Conservation (phyloP, 2,888 invertebrate genomes). For the Notocelia uddmanniana region DNA sequence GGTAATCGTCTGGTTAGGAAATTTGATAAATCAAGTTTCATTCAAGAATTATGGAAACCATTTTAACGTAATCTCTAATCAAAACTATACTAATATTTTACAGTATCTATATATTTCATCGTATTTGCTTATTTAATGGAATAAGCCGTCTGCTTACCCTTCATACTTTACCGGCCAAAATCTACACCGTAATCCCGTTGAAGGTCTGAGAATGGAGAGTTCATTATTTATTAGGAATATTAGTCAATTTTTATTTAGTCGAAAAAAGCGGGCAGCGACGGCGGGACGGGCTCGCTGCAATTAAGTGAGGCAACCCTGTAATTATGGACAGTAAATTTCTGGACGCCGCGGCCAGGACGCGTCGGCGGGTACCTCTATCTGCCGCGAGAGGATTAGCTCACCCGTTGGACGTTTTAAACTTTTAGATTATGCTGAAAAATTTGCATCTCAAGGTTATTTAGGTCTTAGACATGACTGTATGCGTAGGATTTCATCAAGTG, state of each 20-base stretch:
- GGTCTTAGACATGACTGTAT: neutral
- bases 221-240: constrained; percentile 87
- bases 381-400: constrained; percentile 73
- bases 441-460: constrained; percentile 20
- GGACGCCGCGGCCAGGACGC: constrained; percentile 85
- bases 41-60: neutral
- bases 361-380: constrained; percentile 78
- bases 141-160: constrained; percentile 59
- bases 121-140: constrained; percentile 34
- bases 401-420: constrained; percentile 47
- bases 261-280: constrained; percentile 79
- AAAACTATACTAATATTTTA: neutral
- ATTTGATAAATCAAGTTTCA: constrained; percentile 20
- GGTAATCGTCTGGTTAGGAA: constrained; percentile 34
- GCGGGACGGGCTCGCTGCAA: constrained; percentile 87
- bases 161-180: constrained; percentile 75
- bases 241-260: constrained; percentile 86
- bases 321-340: constrained; percentile 94
- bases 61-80: neutral
- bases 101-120: neutral
- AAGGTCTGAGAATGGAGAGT: constrained; percentile 77
- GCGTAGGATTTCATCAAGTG: neutral
- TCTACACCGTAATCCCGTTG: constrained; percentile 74
- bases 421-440: constrained; percentile 26
- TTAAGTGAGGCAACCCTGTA: constrained; percentile 93